Evolutionary conservation across 1,140 invertebrate genomes (phyloP).

Genomic region (Zaprionus davidi): DNA sequence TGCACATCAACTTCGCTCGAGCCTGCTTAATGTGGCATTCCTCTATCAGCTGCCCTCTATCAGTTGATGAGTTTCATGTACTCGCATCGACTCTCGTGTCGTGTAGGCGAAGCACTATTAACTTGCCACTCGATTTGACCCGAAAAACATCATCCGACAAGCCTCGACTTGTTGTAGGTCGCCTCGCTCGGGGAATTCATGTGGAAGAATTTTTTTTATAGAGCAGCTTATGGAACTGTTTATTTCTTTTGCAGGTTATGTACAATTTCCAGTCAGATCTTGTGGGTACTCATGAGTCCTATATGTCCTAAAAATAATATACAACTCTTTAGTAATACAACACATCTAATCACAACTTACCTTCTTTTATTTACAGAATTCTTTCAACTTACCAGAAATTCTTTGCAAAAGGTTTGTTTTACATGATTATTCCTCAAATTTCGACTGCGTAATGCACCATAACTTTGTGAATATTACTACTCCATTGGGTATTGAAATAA

Average conservation of each 20-base stretch:
- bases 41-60: conserved; percentile 59
- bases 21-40: conserved; percentile 66
- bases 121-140: conserved; percentile 8
- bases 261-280: neutral
- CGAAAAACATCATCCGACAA: neutral
- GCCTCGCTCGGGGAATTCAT: neutral
- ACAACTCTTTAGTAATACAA: neutral
- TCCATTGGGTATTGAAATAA: neutral
- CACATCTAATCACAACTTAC: neutral
- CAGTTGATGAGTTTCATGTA: conserved; percentile 35
- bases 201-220: neutral
- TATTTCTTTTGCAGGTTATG: neutral
- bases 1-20: conserved; percentile 61
- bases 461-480: conserved; percentile 1
- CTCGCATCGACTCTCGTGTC: neutral
- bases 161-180: neutral
- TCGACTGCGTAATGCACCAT: neutral
- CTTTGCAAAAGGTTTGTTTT: neutral
- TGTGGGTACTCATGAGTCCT: neutral
- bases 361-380: conserved; percentile 21
- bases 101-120: conserved; percentile 3
- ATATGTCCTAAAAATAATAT: neutral
- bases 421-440: neutral
- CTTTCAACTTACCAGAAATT: neutral
- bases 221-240: neutral